phyloP scores from a whole-genome alignment of 2,888 invertebrate genomes.

The Nymphalis c-album region DNA sequence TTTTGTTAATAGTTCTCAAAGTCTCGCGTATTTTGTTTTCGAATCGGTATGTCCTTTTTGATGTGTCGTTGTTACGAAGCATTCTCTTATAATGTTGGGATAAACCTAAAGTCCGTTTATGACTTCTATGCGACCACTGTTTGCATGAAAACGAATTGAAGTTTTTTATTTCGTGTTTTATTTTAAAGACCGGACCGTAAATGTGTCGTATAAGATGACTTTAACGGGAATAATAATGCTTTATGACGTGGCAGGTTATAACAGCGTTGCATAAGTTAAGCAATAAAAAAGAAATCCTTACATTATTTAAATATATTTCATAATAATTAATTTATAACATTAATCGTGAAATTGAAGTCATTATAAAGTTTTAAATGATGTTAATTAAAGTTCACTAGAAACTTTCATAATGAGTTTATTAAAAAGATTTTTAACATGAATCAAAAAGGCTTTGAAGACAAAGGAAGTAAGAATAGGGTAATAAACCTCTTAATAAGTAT shows the following conservation, averaged over 20 bases:
- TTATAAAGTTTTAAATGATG: not conserved
- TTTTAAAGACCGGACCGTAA: constrained; percentile 52
- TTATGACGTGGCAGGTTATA: not conserved
- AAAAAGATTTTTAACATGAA: constrained; percentile 34
- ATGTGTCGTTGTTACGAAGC: constrained; percentile 62
- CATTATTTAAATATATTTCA: not conserved
- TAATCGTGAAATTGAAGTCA: not conserved
- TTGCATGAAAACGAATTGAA: constrained; percentile 64
- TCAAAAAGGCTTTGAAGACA: constrained; percentile 39
- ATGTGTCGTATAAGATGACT: constrained; percentile 45
- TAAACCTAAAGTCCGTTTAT: constrained; percentile 71
- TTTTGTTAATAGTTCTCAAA: constrained; percentile 47
- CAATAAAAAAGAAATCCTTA: not conserved
- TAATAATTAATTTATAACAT: not conserved
- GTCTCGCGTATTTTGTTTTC: constrained; percentile 65
- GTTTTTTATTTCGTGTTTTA: constrained; percentile 71
- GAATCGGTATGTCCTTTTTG: constrained; percentile 68
- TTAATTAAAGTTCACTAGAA: constrained; percentile 2
- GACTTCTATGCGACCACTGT: constrained; percentile 67
- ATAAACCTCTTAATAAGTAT: constrained; percentile 56
- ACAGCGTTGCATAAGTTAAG: not conserved
- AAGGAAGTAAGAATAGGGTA: constrained; percentile 48
- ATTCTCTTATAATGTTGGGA: constrained; percentile 72
- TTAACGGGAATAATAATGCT: constrained; percentile 41
- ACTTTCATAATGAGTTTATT: constrained; percentile 24